Evolutionary conservation across 92 coral and sea anemone species (phyloP).

Genomic region (Diadumene lineata): DNA sequence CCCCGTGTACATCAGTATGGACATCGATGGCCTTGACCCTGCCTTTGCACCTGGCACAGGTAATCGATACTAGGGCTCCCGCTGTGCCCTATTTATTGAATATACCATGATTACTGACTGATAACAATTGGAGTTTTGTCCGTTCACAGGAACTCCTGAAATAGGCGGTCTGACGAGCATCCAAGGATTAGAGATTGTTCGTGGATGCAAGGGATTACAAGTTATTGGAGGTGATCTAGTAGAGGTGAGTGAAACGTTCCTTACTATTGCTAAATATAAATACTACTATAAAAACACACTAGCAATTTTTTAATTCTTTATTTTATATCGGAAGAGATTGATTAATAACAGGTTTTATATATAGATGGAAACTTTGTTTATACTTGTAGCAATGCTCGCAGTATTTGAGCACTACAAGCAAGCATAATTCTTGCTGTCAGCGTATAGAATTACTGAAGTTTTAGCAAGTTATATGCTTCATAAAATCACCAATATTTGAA

Average conservation of each 20-base stretch:
- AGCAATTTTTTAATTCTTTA: background rate
- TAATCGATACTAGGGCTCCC: slow-evolving; percentile 3
- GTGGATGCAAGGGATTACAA: slow-evolving; percentile 85
- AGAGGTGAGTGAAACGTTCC: slow-evolving; percentile 47
- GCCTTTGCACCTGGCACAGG: slow-evolving; percentile 92
- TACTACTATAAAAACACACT: background rate
- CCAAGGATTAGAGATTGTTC: slow-evolving; percentile 82
- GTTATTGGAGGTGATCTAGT: slow-evolving; percentile 87
- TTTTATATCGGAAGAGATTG: background rate
- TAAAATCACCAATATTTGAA: no score
- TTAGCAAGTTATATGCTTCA: no score
- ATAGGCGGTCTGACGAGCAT: slow-evolving; percentile 84
- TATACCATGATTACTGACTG: background rate
- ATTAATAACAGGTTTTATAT: background rate
- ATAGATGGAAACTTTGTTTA: background rate
- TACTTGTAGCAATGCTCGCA: background rate
- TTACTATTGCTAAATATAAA: background rate
- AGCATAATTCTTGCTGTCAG: no score
- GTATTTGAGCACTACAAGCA: no score
- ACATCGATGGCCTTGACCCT: slow-evolving; percentile 89
- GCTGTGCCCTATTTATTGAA: background rate
- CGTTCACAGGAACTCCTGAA: slow-evolving; percentile 81
- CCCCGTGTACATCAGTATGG: slow-evolving; percentile 81
- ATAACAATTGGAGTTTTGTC: background rate
- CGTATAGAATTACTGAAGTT: no score